Base-by-base conservation (phyloP, 2,888 invertebrate species). In the Tetragonisca angustula region DNA sequence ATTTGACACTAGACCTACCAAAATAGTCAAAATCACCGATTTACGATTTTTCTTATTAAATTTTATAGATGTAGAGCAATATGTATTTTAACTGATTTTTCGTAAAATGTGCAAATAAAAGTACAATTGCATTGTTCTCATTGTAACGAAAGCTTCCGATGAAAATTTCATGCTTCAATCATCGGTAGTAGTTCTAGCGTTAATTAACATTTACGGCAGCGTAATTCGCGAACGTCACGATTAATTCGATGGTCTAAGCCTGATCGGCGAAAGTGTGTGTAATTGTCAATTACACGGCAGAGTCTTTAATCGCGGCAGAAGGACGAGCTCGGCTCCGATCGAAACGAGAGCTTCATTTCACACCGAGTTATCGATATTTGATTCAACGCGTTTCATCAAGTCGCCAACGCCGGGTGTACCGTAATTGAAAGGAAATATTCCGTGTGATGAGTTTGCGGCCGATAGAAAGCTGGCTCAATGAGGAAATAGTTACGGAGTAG, bases 351-450 rank as follows among this genome's bases (percentile, higher is more conserved):
- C n/a, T 79, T 74, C 74, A 27, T 79, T 61, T 72, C 71, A 52
- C 70, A 72, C 65, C 52, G 68, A 64, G 36, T 77, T 81, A 81
- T 77, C 67, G 72, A 68, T 81, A 61, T 54, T 61, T 68, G 65
- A 64, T 76, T 71, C 32, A 71, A 32, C 24, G 19, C 36, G 52
- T 61, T 50, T 54, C 72, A 21, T 43, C 54, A 21, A 76, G 49
- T 36, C 50, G 59, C 15, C 19, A n/a, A 59, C 49, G 15, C 15
- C 52, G 52, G 15, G 54, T 54, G 59, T 68, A 76, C 68, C 54
- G 56, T 59, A 68, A 68, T 68, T 76, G 68, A 59, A 59, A 68
- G 59, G 49, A 76, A 59, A 68, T 68, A 76, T 68, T n/a, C 49
- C 64, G 24, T 50, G 68, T 59, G 68, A 76, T 68, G 59, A 43